These are phyloP conservation scores for Prionailurus bengalensis DNA, from an alignment of 2,113 vertebrate species.

Conservation along the genomic window DNA sequence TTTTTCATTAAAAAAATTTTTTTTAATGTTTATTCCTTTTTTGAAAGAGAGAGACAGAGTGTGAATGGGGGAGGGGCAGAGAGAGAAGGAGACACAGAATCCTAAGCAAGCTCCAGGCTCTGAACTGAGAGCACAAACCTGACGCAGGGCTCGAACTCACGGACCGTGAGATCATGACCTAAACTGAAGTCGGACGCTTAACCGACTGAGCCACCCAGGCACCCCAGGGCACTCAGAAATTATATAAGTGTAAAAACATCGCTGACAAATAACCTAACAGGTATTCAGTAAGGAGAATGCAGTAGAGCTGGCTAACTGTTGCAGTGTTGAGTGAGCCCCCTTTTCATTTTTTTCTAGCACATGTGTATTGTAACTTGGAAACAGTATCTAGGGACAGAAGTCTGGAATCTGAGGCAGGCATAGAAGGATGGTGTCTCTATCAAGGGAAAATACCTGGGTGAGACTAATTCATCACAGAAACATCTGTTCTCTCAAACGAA, in stretches of 20 bases:
- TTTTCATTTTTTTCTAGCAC: neutral
- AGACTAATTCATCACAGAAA: neutral
- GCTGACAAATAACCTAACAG: constrained; percentile 29
- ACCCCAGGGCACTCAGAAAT: constrained; percentile 45
- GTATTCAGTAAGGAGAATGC: neutral
- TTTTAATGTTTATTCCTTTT: too few relatives aligned
- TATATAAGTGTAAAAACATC: constrained; percentile 50
- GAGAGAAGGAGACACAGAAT: too few relatives aligned
- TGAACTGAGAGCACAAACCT: too few relatives aligned
- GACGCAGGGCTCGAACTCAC: too few relatives aligned
- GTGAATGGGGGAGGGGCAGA: too few relatives aligned
- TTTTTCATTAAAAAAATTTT: neutral
- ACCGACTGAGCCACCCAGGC: too few relatives aligned
- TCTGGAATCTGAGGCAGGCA: neutral
- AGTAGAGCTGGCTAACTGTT: neutral
- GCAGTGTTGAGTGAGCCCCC: neutral
- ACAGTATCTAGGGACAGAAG: neutral
- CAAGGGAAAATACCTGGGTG: neutral
- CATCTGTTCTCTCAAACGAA: neutral
- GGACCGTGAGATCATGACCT: too few relatives aligned
- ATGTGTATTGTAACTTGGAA: neutral
- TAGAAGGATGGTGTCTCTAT: neutral
- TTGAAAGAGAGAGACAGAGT: too few relatives aligned
- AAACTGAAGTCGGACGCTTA: too few relatives aligned
- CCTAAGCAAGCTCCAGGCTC: too few relatives aligned